A percentile compares a stretch with the other conserved stretches of the same genome.
Conservation (phyloP, 2,113 vertebrate genomes). For the Toxostoma redivivum region DNA sequence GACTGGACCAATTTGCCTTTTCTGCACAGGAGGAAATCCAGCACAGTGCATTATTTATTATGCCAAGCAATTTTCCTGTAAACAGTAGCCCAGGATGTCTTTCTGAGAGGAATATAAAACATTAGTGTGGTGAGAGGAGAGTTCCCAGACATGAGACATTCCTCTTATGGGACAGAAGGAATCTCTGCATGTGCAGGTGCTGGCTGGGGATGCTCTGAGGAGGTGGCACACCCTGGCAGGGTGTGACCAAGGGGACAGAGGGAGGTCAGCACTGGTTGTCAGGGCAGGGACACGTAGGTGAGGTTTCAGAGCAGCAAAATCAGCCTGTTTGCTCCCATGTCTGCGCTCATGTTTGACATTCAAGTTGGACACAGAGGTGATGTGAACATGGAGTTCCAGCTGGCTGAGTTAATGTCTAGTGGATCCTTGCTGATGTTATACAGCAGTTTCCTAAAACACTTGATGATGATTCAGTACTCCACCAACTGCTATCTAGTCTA, state of each 20-base stretch:
- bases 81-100: background rate
- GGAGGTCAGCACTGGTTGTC: background rate
- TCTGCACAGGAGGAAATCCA: slow-evolving; percentile 4
- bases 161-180: background rate
- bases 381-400: background rate
- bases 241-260: background rate
- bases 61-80: background rate
- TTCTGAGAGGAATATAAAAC: background rate
- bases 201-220: background rate
- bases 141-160: background rate
- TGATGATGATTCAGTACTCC: background rate
- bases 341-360: background rate
- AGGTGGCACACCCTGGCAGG: background rate
- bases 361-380: background rate
- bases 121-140: background rate
- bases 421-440: background rate
- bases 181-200: background rate
- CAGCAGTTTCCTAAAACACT: background rate
- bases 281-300: background rate
- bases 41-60: background rate
- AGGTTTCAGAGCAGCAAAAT: background rate
- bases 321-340: background rate
- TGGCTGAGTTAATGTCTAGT: background rate
- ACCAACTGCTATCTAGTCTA: background rate
- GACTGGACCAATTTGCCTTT: background rate